Percentiles rank a stretch among this genome's conserved stretches.
phyloP scores from a whole-genome alignment of 2,797 vertebrate genomes.

The Octomys mimax region DNA sequence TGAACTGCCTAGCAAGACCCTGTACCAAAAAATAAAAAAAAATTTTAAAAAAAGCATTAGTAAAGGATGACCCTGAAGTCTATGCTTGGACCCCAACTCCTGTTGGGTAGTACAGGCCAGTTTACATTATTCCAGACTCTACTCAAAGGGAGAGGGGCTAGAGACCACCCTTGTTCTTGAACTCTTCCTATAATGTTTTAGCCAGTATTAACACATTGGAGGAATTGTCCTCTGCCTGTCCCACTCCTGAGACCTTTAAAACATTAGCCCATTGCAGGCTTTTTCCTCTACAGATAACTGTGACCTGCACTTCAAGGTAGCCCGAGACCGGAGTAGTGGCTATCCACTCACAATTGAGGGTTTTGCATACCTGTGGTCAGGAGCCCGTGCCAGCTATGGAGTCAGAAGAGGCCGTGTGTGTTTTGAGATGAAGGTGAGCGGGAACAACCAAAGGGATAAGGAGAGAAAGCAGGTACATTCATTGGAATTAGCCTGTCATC shows the following conservation, averaged over 20 bases:
- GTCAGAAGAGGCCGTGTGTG: slow-evolving; percentile 93
- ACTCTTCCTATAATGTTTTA: not conserved
- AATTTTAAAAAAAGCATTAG: not conserved
- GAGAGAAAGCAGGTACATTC: not conserved
- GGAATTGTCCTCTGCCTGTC: not conserved
- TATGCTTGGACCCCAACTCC: not conserved
- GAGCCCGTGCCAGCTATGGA: slow-evolving; percentile 95
- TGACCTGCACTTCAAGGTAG: slow-evolving; percentile 97
- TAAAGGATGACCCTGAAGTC: not conserved
- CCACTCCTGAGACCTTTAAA: slow-evolving; percentile 11
- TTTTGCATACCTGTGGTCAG: slow-evolving; percentile 97
- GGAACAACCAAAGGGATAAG: not conserved
- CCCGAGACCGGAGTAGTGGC: slow-evolving; percentile 95
- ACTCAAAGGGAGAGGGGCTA: not conserved
- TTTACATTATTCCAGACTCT: not conserved
- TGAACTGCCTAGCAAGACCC: too few species aligned
- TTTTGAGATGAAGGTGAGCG: slow-evolving; percentile 95
- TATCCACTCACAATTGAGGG: slow-evolving; percentile 97
- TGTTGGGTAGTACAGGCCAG: not conserved
- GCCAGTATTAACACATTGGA: not conserved
- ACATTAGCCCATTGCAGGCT: not conserved
- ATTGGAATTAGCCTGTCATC: not conserved
- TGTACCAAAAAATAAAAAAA: too few species aligned
- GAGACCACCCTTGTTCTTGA: not conserved
- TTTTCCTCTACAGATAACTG: slow-evolving; percentile 93